Percentiles rank a stretch among this genome's conserved stretches.
phyloP scores from a whole-genome alignment of 2,888 invertebrate species.

The Masnerella sp. region DNA sequence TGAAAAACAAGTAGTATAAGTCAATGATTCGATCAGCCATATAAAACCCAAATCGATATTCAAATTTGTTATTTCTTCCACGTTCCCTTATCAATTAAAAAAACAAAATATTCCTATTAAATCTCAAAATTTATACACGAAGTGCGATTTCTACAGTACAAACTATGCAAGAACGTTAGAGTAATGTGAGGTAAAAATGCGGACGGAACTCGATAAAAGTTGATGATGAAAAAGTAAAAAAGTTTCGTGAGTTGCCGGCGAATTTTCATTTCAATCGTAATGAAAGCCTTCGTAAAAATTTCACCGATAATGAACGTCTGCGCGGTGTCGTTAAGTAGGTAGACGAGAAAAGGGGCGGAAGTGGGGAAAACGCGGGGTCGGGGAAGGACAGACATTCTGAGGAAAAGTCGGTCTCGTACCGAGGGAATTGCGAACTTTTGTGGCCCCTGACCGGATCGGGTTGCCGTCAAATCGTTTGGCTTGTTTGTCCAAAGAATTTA shows the following conservation, averaged over 20 bases:
- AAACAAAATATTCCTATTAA: background rate
- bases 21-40: too few species aligned
- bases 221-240: slow-evolving; percentile 25
- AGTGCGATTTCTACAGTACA: background rate
- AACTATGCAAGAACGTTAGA: too few species aligned
- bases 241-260: slow-evolving; percentile 32
- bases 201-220: slow-evolving; percentile 29
- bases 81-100: too few species aligned
- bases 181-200: slow-evolving; percentile 12
- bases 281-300: slow-evolving; percentile 84
- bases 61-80: too few species aligned
- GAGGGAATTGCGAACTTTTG: slow-evolving; percentile 19
- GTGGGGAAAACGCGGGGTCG: too few species aligned
- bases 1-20: too few species aligned
- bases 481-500: slow-evolving; percentile 16
- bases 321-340: slow-evolving; percentile 45
- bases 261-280: slow-evolving; percentile 80
- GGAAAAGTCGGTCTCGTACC: slow-evolving; percentile 14
- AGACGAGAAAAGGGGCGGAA: slow-evolving; percentile 16
- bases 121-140: background rate
- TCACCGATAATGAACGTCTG: slow-evolving; percentile 48
- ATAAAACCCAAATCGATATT: too few species aligned
- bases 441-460: slow-evolving; percentile 6
- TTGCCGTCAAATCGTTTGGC: slow-evolving; percentile 20
- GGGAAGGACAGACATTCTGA: slow-evolving; percentile 1